phyloP scores from a whole-genome alignment of 2,888 invertebrate genomes.

The Meganola albula region DNA sequence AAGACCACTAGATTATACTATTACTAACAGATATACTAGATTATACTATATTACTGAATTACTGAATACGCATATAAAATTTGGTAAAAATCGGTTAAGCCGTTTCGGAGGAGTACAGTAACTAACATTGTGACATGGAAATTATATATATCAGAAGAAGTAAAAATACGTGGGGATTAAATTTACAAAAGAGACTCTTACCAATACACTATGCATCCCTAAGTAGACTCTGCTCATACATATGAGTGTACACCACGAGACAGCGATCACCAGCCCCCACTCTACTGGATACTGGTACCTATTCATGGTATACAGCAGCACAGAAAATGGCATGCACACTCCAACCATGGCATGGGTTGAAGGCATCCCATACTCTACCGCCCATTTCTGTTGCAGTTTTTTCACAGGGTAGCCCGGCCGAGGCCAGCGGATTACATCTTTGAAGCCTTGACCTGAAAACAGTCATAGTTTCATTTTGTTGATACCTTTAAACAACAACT shows the following conservation, averaged over 20 bases:
- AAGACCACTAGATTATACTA: too few relatives aligned
- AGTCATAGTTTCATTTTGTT: too few relatives aligned
- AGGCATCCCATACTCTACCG: slow-evolving; percentile 95
- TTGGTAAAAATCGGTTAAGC: too few relatives aligned
- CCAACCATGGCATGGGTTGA: slow-evolving; percentile 96
- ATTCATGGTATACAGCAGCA: slow-evolving; percentile 87
- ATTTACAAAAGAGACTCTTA: slow-evolving; percentile 56
- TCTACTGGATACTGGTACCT: slow-evolving; percentile 84
- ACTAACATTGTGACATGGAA: too few relatives aligned
- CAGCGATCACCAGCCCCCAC: slow-evolving; percentile 77
- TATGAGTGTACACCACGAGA: slow-evolving; percentile 85
- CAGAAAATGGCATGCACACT: slow-evolving; percentile 90
- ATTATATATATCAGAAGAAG: too few relatives aligned
- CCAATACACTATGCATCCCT: slow-evolving; percentile 95
- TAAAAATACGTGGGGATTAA: too few relatives aligned
- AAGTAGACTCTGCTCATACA: slow-evolving; percentile 92
- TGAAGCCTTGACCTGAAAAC: slow-evolving; percentile 88
- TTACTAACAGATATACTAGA: too few relatives aligned
- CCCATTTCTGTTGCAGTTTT: slow-evolving; percentile 91
- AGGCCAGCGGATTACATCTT: slow-evolving; percentile 92
- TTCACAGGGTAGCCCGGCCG: slow-evolving; percentile 91
- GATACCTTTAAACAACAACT: too few relatives aligned
- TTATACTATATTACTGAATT: too few relatives aligned
- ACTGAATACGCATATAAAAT: too few relatives aligned
- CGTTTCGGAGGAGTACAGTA: too few relatives aligned